phyloP scores from a whole-genome alignment of 2,888 invertebrate species.

The Nesidiocoris tenuis region DNA sequence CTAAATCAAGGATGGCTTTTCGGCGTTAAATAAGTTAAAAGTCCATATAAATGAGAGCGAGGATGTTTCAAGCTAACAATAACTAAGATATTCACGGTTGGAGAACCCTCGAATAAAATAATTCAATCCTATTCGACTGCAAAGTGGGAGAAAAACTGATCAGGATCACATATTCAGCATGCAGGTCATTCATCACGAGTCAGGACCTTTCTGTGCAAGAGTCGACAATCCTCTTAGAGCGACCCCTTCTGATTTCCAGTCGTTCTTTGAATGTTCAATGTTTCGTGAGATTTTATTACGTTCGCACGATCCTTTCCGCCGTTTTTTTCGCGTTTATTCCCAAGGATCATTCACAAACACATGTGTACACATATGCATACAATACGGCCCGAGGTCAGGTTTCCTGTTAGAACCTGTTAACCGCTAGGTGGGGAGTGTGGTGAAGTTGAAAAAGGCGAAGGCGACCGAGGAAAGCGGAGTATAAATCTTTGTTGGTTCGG shows the following conservation, averaged over 20 bases:
- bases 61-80: too few relatives aligned
- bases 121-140: too few relatives aligned
- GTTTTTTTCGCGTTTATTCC: conserved; percentile 16
- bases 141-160: neutral
- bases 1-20: too few relatives aligned
- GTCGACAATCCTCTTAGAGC: neutral
- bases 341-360: neutral
- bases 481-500: neutral
- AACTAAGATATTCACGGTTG: too few relatives aligned
- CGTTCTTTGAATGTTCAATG: conserved; percentile 23
- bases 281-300: conserved; percentile 27
- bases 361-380: neutral
- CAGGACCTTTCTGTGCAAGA: neutral
- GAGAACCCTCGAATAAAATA: too few relatives aligned
- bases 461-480: neutral
- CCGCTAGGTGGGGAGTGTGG: neutral
- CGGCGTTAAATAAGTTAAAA: too few relatives aligned
- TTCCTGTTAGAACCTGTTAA: neutral
- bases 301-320: neutral
- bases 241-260: neutral
- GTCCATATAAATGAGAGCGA: too few relatives aligned
- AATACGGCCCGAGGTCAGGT: neutral
- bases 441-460: neutral
- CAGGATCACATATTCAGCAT: neutral
- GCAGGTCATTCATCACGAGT: neutral